Evolutionary conservation across 2,888 invertebrate genomes (phyloP).

Genomic region (Mythimna lalbum): DNA sequence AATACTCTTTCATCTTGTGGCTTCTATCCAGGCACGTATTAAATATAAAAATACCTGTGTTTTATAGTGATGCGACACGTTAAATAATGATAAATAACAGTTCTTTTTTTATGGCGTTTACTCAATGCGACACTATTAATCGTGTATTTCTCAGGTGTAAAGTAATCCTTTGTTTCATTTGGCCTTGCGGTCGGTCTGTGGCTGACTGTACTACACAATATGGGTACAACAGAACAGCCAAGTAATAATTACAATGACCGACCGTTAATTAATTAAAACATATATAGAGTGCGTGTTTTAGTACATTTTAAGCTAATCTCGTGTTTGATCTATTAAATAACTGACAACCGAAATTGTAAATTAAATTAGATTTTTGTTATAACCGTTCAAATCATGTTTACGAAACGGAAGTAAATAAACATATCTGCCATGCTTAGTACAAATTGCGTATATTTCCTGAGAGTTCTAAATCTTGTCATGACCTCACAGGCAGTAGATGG

Average conservation of each 20-base stretch:
- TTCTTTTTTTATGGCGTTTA: conserved; percentile 23
- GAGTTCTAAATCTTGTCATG: conserved; percentile 59
- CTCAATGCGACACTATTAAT: conserved; percentile 27
- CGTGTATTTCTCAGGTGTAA: conserved; percentile 59
- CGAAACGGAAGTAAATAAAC: conserved; percentile 8
- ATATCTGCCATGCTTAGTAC: background rate
- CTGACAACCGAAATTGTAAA: background rate
- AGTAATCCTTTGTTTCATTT: conserved; percentile 62
- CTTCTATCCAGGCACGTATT: conserved; percentile 22
- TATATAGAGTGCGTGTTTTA: conserved; percentile 33
- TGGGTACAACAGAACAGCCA: conserved; percentile 14
- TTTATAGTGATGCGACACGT: conserved; percentile 25
- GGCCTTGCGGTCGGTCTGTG: conserved; percentile 65
- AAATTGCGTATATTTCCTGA: conserved; percentile 34
- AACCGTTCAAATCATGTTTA: background rate
- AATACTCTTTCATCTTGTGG: conserved; percentile 1
- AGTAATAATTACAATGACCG: conserved; percentile 46
- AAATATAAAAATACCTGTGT: background rate
- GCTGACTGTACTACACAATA: conserved; percentile 28
- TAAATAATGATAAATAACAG: conserved; percentile 30
- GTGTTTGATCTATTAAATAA: conserved; percentile 23
- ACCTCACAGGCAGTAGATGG: conserved; percentile 70
- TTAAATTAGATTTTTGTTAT: background rate
- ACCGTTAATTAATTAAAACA: conserved; percentile 49
- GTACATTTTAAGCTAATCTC: conserved; percentile 28